Conservation (phyloP, 2,797 vertebrate species). For the Paedocypris micromegethes region DNA sequence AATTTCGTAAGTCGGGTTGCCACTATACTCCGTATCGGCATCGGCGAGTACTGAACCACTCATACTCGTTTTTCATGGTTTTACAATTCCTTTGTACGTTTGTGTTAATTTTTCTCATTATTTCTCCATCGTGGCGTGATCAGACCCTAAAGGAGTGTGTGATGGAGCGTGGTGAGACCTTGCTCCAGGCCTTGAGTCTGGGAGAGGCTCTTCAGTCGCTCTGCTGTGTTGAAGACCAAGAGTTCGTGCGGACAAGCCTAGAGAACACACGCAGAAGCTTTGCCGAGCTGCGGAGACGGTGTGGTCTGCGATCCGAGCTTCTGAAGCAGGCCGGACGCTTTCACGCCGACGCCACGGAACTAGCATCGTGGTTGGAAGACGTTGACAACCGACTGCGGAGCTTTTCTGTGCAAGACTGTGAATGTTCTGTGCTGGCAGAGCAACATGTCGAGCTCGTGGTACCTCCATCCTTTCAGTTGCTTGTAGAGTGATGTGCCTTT, state of each 20-base stretch:
- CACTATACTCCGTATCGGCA: too few species aligned
- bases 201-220: conserved; percentile 86
- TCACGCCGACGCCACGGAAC: conserved; percentile 91
- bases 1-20: too few species aligned
- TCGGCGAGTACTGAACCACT: too few species aligned
- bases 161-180: conserved; percentile 81
- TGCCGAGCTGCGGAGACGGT: conserved; percentile 89
- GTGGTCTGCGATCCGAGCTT: conserved; percentile 82
- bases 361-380: conserved; percentile 97
- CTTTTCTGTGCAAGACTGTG: conserved; percentile 81
- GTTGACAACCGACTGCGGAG: conserved; percentile 76
- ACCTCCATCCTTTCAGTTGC: conserved; percentile 61
- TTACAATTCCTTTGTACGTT: conserved; percentile 43
- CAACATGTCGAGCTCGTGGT: conserved; percentile 90
- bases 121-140: conserved; percentile 33
- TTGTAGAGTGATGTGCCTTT: conserved; percentile 29
- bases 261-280: conserved; percentile 80
- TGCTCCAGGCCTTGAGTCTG: conserved; percentile 85
- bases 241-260: conserved; percentile 88
- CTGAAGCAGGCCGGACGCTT: conserved; percentile 91
- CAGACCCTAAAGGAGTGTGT: conserved; percentile 93
- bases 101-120: conserved; percentile 27
- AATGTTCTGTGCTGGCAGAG: conserved; percentile 75
- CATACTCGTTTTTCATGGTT: too few species aligned
- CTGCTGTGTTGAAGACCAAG: conserved; percentile 91